A percentile compares a stretch with the other conserved stretches of the same genome.
phyloP scores from a whole-genome alignment of 2,797 vertebrate genomes.

The Miichthys miiuy region DNA sequence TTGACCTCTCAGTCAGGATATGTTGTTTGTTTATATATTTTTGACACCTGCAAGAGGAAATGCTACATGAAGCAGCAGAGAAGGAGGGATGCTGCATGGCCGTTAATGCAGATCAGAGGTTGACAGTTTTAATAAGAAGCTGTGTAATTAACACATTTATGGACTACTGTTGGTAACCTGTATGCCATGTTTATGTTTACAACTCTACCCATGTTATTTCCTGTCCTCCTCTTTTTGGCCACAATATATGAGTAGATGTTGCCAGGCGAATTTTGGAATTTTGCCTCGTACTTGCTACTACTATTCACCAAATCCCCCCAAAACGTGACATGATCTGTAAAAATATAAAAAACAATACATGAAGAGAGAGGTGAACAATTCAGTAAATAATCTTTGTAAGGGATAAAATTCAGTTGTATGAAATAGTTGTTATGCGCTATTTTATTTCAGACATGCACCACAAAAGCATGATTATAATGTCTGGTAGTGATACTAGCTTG shows the following conservation, averaged over 20 bases:
- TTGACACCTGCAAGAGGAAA: neutral
- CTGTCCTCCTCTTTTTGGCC: conserved; percentile 4
- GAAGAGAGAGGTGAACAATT: neutral
- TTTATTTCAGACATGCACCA: neutral
- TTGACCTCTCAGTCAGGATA: neutral
- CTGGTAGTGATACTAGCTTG: neutral
- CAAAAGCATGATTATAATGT: neutral
- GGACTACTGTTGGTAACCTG: neutral
- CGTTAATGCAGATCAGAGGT: neutral
- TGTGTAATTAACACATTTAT: neutral
- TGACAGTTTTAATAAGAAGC: neutral
- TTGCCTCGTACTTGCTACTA: neutral
- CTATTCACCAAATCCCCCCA: neutral
- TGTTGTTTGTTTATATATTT: neutral
- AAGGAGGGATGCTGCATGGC: neutral
- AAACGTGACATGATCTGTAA: no score
- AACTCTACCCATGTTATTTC: neutral
- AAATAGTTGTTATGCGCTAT: neutral
- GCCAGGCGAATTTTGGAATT: neutral
- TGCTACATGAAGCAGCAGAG: neutral
- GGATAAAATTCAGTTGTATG: neutral
- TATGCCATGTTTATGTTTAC: neutral
- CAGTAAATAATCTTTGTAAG: neutral
- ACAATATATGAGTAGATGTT: neutral
- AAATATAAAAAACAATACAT: no score